Evolutionary conservation across 2,888 invertebrate species (phyloP).

Genomic region (Salticus scenicus): DNA sequence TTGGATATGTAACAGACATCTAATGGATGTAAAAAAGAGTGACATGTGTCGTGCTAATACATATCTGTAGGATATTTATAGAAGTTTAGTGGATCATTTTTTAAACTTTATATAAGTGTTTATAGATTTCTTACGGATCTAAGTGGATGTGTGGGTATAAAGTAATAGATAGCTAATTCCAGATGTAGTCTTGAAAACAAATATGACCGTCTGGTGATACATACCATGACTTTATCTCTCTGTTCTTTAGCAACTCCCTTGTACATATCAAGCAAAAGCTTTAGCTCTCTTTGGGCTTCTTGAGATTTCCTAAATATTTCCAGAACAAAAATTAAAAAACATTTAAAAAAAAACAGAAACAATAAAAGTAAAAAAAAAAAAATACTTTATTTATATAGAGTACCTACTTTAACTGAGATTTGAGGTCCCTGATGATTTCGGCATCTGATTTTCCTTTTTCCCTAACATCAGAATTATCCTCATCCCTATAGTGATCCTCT

Average conservation of each 20-base stretch:
- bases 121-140: too few species aligned
- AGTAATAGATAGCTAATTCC: too few species aligned
- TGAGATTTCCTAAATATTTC: constrained; percentile 84
- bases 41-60: too few species aligned
- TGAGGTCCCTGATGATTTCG: constrained; percentile 90
- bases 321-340: not conserved
- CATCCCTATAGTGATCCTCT: constrained; percentile 72
- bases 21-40: too few species aligned
- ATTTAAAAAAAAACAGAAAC: not conserved
- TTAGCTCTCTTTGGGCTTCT: constrained; percentile 95
- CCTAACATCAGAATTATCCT: constrained; percentile 71
- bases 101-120: too few species aligned
- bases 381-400: not conserved
- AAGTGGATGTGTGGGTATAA: too few species aligned
- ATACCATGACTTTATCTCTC: constrained; percentile 92
- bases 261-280: constrained; percentile 95
- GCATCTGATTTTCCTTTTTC: constrained; percentile 78
- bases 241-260: constrained; percentile 98
- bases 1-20: too few species aligned
- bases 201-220: too few species aligned
- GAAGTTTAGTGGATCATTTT: too few species aligned
- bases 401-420: constrained; percentile 91
- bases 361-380: not conserved
- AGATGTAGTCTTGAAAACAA: too few species aligned
- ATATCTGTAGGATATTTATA: too few species aligned